Evolutionary conservation across 2,888 invertebrate species (phyloP).

Genomic region (Sclerodermus sp.): DNA sequence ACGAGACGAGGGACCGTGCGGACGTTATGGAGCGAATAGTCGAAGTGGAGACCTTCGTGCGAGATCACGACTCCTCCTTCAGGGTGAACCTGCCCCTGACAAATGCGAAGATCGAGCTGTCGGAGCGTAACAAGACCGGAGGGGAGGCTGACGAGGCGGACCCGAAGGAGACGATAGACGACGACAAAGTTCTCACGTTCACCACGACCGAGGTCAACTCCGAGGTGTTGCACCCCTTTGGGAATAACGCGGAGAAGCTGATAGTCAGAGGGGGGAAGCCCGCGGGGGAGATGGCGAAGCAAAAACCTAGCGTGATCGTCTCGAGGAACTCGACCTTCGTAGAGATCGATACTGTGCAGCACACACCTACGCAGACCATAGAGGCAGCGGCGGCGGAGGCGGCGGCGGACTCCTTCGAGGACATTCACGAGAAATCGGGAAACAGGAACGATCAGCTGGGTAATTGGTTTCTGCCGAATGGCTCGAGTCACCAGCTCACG

Average conservation of each 20-base stretch:
- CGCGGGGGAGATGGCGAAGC: not conserved
- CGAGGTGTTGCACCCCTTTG: slow-evolving; percentile 32
- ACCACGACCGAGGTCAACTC: slow-evolving; percentile 38
- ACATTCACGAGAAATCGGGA: not conserved
- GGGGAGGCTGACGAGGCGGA: slow-evolving; percentile 4
- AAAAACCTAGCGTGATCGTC: slow-evolving; percentile 2
- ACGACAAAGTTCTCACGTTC: slow-evolving; percentile 24
- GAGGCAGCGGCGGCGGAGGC: not conserved
- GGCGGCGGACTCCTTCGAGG: not conserved
- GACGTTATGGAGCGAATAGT: slow-evolving; percentile 23
- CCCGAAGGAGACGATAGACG: slow-evolving; percentile 22
- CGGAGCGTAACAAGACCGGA: slow-evolving; percentile 14
- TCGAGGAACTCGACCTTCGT: slow-evolving; percentile 48
- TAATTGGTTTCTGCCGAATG: slow-evolving; percentile 7
- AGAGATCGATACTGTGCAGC: slow-evolving; percentile 34
- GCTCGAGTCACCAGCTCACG: slow-evolving; percentile 8
- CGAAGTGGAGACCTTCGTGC: slow-evolving; percentile 27
- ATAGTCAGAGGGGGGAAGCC: too few relatives aligned
- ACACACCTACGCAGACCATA: slow-evolving; percentile 11
- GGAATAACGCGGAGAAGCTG: slow-evolving; percentile 6
- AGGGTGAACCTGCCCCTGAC: slow-evolving; percentile 19
- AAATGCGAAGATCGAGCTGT: slow-evolving; percentile 24
- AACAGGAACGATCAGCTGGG: not conserved
- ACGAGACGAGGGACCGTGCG: slow-evolving; percentile 10
- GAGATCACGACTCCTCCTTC: slow-evolving; percentile 16